Percentiles rank a stretch among this genome's conserved stretches.
Conservation (phyloP, 2,797 vertebrate genomes). For the Atherinosoma microstoma region DNA sequence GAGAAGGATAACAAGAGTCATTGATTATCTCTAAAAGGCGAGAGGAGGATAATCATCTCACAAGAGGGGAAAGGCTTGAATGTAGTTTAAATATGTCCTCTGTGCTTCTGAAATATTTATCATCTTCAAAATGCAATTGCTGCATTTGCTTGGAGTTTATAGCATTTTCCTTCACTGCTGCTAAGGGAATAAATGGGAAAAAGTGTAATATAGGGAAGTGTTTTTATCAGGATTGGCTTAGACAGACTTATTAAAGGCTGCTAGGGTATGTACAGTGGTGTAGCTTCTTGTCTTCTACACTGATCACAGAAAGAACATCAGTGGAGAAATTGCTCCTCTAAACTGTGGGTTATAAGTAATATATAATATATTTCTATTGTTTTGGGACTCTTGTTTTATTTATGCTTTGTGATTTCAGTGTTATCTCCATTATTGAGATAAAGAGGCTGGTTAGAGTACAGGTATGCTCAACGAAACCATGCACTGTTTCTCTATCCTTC, state of each 20-base stretch:
- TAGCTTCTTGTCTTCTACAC: constrained; percentile 70
- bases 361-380: constrained; percentile 69
- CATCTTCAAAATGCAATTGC: constrained; percentile 82
- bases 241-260: constrained; percentile 82
- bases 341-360: constrained; percentile 72
- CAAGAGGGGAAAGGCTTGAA: constrained; percentile 68
- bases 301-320: constrained; percentile 71
- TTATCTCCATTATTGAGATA: constrained; percentile 78
- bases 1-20: constrained; percentile 81
- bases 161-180: constrained; percentile 63
- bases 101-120: constrained; percentile 84
- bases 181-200: constrained; percentile 72
- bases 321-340: constrained; percentile 69
- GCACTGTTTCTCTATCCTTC: constrained; percentile 13
- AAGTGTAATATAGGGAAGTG: constrained; percentile 56
- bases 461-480: constrained; percentile 25
- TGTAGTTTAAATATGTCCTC: constrained; percentile 85
- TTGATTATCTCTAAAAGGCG: constrained; percentile 87
- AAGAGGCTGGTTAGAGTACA: constrained; percentile 65
- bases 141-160: constrained; percentile 81
- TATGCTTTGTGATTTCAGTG: constrained; percentile 66
- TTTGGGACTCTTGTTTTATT: constrained; percentile 69
- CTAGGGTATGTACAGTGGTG: constrained; percentile 66
- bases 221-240: constrained; percentile 83
- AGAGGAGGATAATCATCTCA: constrained; percentile 83